These are phyloP conservation scores for Thaleichthys pacificus DNA, from an alignment of 2,797 vertebrate genomes.

Conservation along the genomic window DNA sequence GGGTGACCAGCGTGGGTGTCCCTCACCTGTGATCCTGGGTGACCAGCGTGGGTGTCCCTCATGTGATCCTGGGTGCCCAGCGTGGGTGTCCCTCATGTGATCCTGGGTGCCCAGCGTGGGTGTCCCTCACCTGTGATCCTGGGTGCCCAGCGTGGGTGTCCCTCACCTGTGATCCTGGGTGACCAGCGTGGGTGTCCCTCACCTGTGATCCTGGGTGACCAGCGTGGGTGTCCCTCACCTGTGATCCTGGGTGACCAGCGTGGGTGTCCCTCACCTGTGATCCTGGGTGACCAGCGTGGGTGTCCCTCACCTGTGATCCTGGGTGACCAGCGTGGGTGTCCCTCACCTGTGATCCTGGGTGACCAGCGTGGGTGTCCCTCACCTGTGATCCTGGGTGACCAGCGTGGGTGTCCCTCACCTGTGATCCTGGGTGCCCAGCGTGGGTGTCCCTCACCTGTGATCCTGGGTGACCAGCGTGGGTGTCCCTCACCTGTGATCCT, in stretches of 20 bases:
- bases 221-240: not conserved
- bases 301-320: no score
- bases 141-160: not conserved
- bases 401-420: not conserved
- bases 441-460: no score
- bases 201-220: constrained; percentile 13
- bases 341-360: constrained; percentile 18
- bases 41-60: not conserved
- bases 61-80: constrained; percentile 10
- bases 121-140: no score
- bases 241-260: constrained; percentile 9
- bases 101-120: constrained; percentile 5
- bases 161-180: constrained; percentile 18
- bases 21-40: constrained; percentile 18
- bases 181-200: not conserved
- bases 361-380: not conserved
- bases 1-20: not conserved
- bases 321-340: not conserved
- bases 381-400: constrained; percentile 13
- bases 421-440: constrained; percentile 9
- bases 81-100: not conserved
- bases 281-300: constrained; percentile 5
- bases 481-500: no score
- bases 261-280: no score
- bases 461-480: constrained; percentile 5